A percentile compares a stretch with the other conserved stretches of the same genome.
Evolutionary conservation across 2,888 invertebrate genomes (phyloP).

Genomic region (Yponomeuta evonymella): DNA sequence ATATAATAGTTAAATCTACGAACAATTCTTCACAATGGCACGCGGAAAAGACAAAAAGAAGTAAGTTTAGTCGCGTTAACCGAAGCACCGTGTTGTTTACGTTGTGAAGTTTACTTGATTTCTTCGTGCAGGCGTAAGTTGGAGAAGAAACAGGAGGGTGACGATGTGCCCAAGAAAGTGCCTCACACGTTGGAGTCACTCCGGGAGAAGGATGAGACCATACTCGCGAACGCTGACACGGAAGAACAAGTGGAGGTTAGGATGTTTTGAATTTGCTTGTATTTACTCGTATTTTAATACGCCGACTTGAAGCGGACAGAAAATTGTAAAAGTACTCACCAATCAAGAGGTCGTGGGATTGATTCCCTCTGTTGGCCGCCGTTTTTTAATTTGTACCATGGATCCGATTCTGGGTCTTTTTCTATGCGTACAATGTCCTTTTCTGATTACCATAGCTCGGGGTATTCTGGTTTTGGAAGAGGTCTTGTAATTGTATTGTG

Average conservation of each 20-base stretch:
- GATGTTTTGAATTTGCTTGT: conserved; percentile 18
- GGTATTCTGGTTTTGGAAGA: too few species aligned
- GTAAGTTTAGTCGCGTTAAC: conserved; percentile 47
- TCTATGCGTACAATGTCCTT: too few species aligned
- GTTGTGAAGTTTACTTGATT: not conserved
- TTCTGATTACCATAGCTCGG: too few species aligned
- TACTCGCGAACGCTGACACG: conserved; percentile 83
- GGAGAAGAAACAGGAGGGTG: conserved; percentile 68
- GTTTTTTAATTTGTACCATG: too few species aligned
- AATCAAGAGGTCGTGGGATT: too few species aligned
- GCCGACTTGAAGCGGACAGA: too few species aligned
- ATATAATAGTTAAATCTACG: not conserved
- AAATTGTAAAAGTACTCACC: too few species aligned
- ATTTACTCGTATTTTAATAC: too few species aligned
- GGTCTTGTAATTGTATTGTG: too few species aligned
- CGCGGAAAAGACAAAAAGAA: conserved; percentile 70
- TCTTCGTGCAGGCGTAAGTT: conserved; percentile 53
- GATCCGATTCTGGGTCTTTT: too few species aligned
- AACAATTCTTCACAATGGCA: conserved; percentile 41
- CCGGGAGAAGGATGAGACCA: conserved; percentile 94
- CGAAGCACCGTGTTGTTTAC: conserved; percentile 26
- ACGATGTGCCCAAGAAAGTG: conserved; percentile 63
- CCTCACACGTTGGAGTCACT: conserved; percentile 96
- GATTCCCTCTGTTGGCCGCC: too few species aligned
- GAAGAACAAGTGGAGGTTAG: conserved; percentile 85